Evolutionary conservation across 2,888 invertebrate species (phyloP).

Genomic region (Ctenicera cuprea): DNA sequence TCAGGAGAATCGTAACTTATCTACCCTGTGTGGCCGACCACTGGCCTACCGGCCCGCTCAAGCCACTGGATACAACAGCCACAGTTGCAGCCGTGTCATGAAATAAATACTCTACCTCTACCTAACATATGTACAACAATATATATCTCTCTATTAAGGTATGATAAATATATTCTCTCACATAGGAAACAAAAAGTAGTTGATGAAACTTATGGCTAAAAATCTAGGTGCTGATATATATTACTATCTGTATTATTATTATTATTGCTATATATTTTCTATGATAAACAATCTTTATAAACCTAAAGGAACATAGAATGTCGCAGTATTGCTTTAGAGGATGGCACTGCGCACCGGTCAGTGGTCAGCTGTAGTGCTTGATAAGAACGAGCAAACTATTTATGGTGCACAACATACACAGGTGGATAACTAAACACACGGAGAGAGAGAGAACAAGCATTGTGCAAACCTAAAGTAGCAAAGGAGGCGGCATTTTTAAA

Average conservation of each 20-base stretch:
- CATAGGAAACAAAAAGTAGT: constrained; percentile 79
- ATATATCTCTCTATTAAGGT: constrained; percentile 71
- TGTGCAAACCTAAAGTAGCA: constrained; percentile 53
- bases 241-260: constrained; percentile 68
- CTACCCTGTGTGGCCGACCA: constrained; percentile 57
- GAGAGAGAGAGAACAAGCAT: constrained; percentile 57
- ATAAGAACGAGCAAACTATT: constrained; percentile 37
- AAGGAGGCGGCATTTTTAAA: constrained; percentile 53
- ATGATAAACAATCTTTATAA: constrained; percentile 67
- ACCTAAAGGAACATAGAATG: constrained; percentile 67
- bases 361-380: constrained; percentile 61
- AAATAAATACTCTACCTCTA: constrained; percentile 57
- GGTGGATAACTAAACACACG: constrained; percentile 34
- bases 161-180: constrained; percentile 79
- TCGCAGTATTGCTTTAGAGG: constrained; percentile 66
- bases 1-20: constrained; percentile 40
- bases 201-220: constrained; percentile 76
- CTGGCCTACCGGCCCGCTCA: constrained; percentile 55
- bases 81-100: constrained; percentile 26
- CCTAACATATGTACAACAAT: constrained; percentile 67
- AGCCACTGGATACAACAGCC: constrained; percentile 48
- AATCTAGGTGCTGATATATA: constrained; percentile 56
- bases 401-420: constrained; percentile 25
- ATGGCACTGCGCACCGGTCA: constrained; percentile 65
- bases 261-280: constrained; percentile 71